Percentiles rank a stretch among this genome's conserved stretches.
Conservation (phyloP, 2,797 vertebrate species). For the Crotalus adamanteus region DNA sequence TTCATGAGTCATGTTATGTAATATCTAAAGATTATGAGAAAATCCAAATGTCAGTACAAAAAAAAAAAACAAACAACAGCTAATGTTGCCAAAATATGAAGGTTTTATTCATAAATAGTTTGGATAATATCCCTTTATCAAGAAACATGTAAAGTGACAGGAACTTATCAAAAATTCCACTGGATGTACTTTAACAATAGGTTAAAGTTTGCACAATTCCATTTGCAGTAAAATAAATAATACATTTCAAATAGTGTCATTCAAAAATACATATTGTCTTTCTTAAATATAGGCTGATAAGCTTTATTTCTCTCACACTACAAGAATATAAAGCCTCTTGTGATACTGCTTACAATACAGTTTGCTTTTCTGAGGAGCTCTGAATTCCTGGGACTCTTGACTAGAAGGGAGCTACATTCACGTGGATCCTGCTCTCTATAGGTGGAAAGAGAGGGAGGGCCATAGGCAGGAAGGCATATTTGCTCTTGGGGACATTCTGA, state of each 20-base stretch:
- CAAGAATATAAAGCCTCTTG: neutral
- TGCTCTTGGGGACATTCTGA: neutral
- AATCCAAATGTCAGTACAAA: neutral
- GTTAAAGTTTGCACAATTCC: neutral
- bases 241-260: neutral
- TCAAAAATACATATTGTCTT: neutral
- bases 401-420: neutral
- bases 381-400: neutral
- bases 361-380: neutral
- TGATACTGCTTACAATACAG: neutral
- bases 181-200: neutral
- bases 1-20: neutral
- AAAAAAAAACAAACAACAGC: neutral
- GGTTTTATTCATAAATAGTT: neutral
- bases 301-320: neutral
- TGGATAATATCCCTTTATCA: neutral
- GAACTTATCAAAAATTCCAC: neutral
- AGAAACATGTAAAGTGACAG: neutral
- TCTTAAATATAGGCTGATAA: neutral
- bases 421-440: neutral
- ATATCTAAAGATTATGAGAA: neutral
- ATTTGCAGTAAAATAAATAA: neutral
- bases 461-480: neutral
- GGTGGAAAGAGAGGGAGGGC: neutral
- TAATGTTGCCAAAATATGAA: neutral